Base-by-base conservation (phyloP, 2,113 vertebrate genomes). In the Pelobates fuscus region DNA sequence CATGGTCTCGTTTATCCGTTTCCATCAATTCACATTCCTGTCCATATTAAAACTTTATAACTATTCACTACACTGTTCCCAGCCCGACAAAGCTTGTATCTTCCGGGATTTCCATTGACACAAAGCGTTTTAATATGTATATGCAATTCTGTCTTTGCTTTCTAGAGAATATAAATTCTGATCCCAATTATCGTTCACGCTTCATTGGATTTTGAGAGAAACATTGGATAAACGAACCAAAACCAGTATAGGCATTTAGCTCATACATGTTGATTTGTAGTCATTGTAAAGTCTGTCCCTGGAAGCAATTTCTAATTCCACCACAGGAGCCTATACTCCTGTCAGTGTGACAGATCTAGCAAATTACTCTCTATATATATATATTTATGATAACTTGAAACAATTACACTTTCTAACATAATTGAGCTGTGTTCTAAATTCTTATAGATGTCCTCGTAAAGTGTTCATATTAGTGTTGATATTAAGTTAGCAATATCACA, bases 121-220 rank as follows among this genome's bases (percentile, higher is more conserved):
- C 46, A 57, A 44, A 24, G 27, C 17, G 11, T 65, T 57, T 65
- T 24, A 65, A 65, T 74, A 55, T 74, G 61, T 74, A 65, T 57
- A 65, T 74, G 29, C 21, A 65, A 55, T 46, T 41, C 17, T 57
- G 29, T 20, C 44, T 64, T 64, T 23, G 23, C 41, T 61, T 65
- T 29, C 49, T 52, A 14, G 27, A 74, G 71, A 74, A 74, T 65
- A 57, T 65, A 74, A 65, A 74, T 74, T 65, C 21, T 23, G 25
- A 55, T 65, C 30, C 61, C 30, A 65, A 65, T 74, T 65, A 65
- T 74, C 49, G 32, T 73, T 74, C 61, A 65, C 18, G 61, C 26
- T 65, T 65, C 61, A 27, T 27, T 27, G 71, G 32, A 57, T 26
- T 57, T 74, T 65, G 52, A 41, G 29, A 23, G 29, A 63, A 25